A percentile compares a stretch with the other conserved stretches of the same genome.
Evolutionary conservation across 2,797 vertebrate genomes (phyloP).

Genomic region (Arvicola amphibius): DNA sequence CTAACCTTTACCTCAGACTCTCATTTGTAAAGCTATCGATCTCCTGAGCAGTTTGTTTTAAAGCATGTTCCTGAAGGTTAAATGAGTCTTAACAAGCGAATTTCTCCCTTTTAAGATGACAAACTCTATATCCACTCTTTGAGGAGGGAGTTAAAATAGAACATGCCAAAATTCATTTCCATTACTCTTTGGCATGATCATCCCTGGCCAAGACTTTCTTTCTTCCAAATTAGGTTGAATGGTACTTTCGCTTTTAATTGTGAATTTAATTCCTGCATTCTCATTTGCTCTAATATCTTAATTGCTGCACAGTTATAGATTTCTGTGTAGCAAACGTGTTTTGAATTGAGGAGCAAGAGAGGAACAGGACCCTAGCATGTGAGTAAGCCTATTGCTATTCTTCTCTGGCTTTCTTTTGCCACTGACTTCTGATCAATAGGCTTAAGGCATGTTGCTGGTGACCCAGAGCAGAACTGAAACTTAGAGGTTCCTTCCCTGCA

Average conservation of each 20-base stretch:
- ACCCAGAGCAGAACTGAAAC: not conserved
- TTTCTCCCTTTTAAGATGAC: slow-evolving; percentile 66
- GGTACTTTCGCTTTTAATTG: slow-evolving; percentile 7
- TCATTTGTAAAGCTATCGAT: slow-evolving; percentile 66
- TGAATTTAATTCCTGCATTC: slow-evolving; percentile 24
- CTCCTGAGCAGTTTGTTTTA: slow-evolving; percentile 60
- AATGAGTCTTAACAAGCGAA: slow-evolving; percentile 64
- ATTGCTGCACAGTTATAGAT: not conserved
- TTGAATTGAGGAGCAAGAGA: not conserved
- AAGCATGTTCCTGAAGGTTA: slow-evolving; percentile 67
- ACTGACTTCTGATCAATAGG: not conserved
- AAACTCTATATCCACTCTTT: slow-evolving; percentile 14
- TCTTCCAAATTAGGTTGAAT: not conserved
- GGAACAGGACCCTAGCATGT: not conserved
- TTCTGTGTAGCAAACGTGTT: not conserved
- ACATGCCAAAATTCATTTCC: not conserved
- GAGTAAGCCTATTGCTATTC: not conserved
- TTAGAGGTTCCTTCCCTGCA: not conserved
- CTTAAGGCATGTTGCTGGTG: not conserved
- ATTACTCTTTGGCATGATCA: not conserved
- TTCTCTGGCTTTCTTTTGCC: not conserved
- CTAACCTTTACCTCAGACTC: slow-evolving; percentile 58
- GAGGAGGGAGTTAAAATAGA: slow-evolving; percentile 18
- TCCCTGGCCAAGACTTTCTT: not conserved
- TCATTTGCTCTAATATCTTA: slow-evolving; percentile 29